Base-by-base conservation (phyloP, 2,888 invertebrate genomes). In the Cerastoderma edule region DNA sequence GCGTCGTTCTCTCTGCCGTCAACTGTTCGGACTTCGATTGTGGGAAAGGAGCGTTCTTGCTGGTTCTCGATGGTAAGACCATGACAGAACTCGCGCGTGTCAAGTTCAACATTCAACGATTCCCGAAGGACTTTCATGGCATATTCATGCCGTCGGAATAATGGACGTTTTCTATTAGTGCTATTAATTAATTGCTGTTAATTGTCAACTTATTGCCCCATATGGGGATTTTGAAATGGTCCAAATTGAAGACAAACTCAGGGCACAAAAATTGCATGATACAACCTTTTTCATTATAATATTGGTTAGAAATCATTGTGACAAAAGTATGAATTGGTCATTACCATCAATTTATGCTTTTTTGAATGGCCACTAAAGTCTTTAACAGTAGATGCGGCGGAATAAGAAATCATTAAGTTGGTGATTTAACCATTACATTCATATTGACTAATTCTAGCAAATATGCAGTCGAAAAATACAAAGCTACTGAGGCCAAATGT, bases 71-170 rank as follows among this genome's bases (percentile, higher is more conserved):
- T 92, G 97, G 97, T 13, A 94, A 93, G 80, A 95, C 95, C 0
- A 95, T 96, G 93, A 93, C 90, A 33, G 97, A 97, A 93, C 88
- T 97, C 5, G 97, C 95, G 0, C 94, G 97, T 75, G 95, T 95
- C 8, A 75, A 79, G 54, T 84, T 78, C 57, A 39, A 72, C 22
- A 66, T 75, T 28, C 71, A 72, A 1, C 63, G 78, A 50, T 83
- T 83, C 39, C 75, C 80, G 13, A 65, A 44, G 53, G 78, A 78
- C 44, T 73, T 80, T 22, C 80, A 83, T 75, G 83, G 83, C n/a
- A 50, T 76, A 0, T 83, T 78, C 33, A 48, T 44, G 22, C 46
- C 24, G 16, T 44, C 44, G 33, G 33, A 57, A 19, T 57, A 57
- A 22, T 3, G 5, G 8, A 53, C 28, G 5, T 28, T 56, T 56